phyloP scores from a whole-genome alignment of 2,113 vertebrate species.

The Pelobates fuscus region DNA sequence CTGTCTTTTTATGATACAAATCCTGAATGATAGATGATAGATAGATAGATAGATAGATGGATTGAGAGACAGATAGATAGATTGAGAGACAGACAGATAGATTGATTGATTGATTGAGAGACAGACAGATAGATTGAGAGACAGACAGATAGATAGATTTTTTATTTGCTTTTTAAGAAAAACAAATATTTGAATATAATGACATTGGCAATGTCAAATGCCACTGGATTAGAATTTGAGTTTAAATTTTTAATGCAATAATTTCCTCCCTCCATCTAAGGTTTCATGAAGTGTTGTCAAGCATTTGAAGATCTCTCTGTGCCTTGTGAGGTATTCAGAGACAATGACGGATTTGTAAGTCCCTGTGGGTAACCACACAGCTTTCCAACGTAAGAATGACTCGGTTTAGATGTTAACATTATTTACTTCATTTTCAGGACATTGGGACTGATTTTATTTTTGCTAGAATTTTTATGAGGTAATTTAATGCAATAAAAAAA shows the following conservation, averaged over 20 bases:
- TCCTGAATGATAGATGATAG: too few species aligned
- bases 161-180: too few species aligned
- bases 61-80: too few species aligned
- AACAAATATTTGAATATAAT: slow-evolving; percentile 16
- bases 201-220: slow-evolving; percentile 47
- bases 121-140: too few species aligned
- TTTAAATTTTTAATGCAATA: slow-evolving; percentile 51
- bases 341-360: slow-evolving; percentile 1
- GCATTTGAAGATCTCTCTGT: slow-evolving; percentile 35
- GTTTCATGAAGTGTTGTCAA: slow-evolving; percentile 44
- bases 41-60: too few species aligned
- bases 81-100: too few species aligned
- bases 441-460: too few species aligned
- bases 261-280: slow-evolving; percentile 39
- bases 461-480: too few species aligned
- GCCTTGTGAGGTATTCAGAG: slow-evolving; percentile 31
- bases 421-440: not conserved
- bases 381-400: not conserved
- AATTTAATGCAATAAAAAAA: too few species aligned
- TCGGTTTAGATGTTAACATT: not conserved
- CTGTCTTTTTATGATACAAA: too few species aligned
- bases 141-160: too few species aligned
- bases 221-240: slow-evolving; percentile 42
- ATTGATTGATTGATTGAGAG: too few species aligned
- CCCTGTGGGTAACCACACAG: not conserved